Evolutionary conservation across 2,113 vertebrate species (phyloP), one percentile per base, ranked within the genome.

Genomic region (Baryphthengus martii): DNA sequence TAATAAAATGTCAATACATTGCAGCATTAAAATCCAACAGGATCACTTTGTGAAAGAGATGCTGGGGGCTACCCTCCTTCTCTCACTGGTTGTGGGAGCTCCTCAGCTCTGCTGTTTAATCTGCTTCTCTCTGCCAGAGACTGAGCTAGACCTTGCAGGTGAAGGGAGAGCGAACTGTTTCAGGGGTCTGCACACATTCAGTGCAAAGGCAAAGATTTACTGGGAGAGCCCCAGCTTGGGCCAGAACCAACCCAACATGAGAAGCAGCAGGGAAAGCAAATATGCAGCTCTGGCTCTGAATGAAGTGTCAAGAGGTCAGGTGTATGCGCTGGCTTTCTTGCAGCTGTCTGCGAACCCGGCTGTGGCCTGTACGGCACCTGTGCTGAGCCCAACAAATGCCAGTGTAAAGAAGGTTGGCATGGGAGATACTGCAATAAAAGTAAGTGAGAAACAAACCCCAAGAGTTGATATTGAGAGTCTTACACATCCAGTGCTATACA

Each of bases 391-490:
- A 99, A 98, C 98, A 98, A 95, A 92, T 99, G 98, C 97, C 98
- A 98, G 17, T 99, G 98, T 97, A 98, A 97, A 77, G 98, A 99
- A 71, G 99, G 98, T 63, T 99, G 99, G 98, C 98, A 98, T 0
- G 98, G 99, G 96, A 98, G 98, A 88, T 96, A 98, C 89, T 99
- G 99, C 97, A 99, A 98, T 93, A 99, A 99, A 98, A 98, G 98
- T 99, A 97, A 98, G 98, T 98, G 93, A 82, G 63, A 95, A 95
- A 56, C 67, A 53, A 44, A 42, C 70, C 56, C 45, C 1, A 2
- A 55, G 21, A 15, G 29, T 42, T 44, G 4, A 0, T 76, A 33
- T n/a, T 7, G 3, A 18, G 68, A 37, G 17, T 73, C 63, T 68
- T 88, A 53, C 10, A 29, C 15, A 58, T 42, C 33, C 0, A 2